These are phyloP conservation scores for Tinea semifulvella DNA, from an alignment of 2,888 invertebrate genomes.

Conservation along the genomic window DNA sequence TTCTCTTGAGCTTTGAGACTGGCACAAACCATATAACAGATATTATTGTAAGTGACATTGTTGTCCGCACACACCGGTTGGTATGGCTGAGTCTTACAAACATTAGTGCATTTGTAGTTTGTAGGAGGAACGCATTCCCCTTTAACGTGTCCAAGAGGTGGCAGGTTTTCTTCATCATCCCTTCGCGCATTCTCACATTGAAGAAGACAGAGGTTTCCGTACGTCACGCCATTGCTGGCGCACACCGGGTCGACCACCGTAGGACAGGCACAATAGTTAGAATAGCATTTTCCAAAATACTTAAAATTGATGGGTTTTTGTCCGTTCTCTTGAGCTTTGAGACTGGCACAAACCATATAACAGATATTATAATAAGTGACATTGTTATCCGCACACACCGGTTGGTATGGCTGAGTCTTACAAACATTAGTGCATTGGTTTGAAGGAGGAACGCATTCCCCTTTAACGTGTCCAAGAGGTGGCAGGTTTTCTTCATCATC, in stretches of 20 bases:
- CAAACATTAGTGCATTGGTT: not conserved
- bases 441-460: not conserved
- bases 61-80: constrained; percentile 14
- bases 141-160: not conserved
- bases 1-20: no score
- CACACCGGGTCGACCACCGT: not conserved
- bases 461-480: not conserved
- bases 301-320: not conserved
- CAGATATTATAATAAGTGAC: not conserved
- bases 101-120: not conserved
- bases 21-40: constrained; percentile 10
- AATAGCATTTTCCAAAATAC: not conserved
- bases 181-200: not conserved
- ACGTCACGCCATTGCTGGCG: not conserved
- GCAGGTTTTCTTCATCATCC: not conserved
- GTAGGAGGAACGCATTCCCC: constrained; percentile 14
- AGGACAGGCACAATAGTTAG: not conserved
- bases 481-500: not conserved
- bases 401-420: not conserved
- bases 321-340: not conserved
- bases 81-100: not conserved
- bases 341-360: constrained; percentile 3
- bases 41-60: constrained; percentile 12
- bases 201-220: not conserved
- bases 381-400: not conserved